Base-by-base conservation (phyloP, 1,140 invertebrate species). In the Medauroidea extradentata region DNA sequence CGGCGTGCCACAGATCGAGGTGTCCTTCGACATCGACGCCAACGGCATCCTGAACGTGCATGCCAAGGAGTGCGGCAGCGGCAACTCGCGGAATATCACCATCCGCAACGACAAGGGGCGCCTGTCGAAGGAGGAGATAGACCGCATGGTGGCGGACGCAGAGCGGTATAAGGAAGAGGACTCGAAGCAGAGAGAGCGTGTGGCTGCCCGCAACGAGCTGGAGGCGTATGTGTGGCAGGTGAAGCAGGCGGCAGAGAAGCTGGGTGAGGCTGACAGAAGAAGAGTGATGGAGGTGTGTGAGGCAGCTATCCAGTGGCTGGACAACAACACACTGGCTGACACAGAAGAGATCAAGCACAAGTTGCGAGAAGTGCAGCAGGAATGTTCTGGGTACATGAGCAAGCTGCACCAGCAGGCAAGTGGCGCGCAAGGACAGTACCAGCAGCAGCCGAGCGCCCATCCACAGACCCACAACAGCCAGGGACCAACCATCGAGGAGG, bases 91-190 rank as follows among this genome's bases (percentile, higher is more conserved):
- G 67, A 84, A 83, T 64, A 90, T 91, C 57, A 87, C 89, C 24
- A 96, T 96, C 56, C 93, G 90, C 21, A 97, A 97, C 69, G 94
- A 97, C 69, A 96, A 95, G 72, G 93, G 94, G 2, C 83, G 94
- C 19, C 78, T n/a, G n/a, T n/a, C n/a, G n/a, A n/a, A n/a, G n/a
- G n/a, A n/a, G n/a, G n/a, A n/a, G n/a, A n/a, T n/a, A 97, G 2
- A 88, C 85, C 80, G 86, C 27, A 98, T 97, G 94, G 79, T 98
- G 11, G 73, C 80, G n/a, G 88, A 90, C 29, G 87, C 88, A 8
- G 85, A 89, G 62, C 83, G 82, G 60, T 89, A 85, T 67, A 83
- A 82, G 62, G 75, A 78, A 19, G 85, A 88, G 69, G 86, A 89
- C 65, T 84, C 88, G 34, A 79, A 79, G 41, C 82, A 85, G 53